Percentiles rank a stretch among this genome's conserved stretches.
Conservation (phyloP, 2,113 vertebrate species). For the Brachypteracias leptosomus region DNA sequence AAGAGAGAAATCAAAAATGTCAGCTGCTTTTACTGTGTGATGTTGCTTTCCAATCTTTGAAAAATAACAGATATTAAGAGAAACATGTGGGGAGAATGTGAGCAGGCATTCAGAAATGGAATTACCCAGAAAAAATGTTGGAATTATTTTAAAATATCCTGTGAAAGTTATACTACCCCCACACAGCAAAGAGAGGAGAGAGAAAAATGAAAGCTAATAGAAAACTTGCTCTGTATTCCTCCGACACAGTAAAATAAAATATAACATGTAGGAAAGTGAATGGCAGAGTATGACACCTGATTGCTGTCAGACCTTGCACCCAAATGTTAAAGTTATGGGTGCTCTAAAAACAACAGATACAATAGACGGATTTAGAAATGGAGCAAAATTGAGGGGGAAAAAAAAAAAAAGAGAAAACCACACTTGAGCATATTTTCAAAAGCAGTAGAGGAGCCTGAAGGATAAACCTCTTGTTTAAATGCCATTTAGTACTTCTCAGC, state of each 20-base stretch:
- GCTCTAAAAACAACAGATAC: background rate
- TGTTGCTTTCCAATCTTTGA: constrained; percentile 2
- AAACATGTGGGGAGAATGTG: background rate
- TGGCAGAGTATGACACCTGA: background rate
- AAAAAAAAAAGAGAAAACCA: background rate
- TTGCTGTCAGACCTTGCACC: background rate
- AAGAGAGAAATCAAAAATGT: background rate
- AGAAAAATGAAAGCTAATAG: background rate
- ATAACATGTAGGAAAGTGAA: background rate
- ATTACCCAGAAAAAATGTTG: background rate
- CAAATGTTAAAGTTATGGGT: background rate
- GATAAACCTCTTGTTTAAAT: background rate
- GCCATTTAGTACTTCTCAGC: background rate
- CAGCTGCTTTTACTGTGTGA: constrained; percentile 14
- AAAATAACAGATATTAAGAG: constrained; percentile 33
- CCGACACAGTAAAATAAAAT: background rate
- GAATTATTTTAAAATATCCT: background rate
- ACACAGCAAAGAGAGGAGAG: background rate
- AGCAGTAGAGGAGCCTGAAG: background rate
- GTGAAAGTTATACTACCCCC: background rate
- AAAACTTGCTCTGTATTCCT: background rate
- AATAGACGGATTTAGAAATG: background rate
- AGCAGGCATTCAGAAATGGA: constrained; percentile 11
- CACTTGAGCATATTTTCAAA: background rate
- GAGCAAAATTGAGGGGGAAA: accelerated